Evolutionary conservation across 2,888 invertebrate genomes (phyloP), one percentile per base, ranked within the genome.

Genomic region (Byasa hedistus): DNA sequence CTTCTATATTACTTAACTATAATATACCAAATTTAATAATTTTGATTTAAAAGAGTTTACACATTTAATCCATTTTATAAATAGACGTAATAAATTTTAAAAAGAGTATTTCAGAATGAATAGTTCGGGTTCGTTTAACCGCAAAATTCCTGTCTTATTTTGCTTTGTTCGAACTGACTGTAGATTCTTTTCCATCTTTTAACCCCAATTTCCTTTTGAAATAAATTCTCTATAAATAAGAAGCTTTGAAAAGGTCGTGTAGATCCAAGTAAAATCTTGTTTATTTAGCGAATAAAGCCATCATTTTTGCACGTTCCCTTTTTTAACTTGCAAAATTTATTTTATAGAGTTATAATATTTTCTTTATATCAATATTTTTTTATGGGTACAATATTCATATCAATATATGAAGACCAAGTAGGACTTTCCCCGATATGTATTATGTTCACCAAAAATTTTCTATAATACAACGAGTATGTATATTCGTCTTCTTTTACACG

Each of bases 391-490:
- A n/a, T n/a, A n/a, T n/a, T n/a, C n/a, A n/a, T n/a, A n/a, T n/a
- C n/a, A 27, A 27, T 27, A 27, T 27, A 27, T 5, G 27, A 27
- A 27, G 27, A 4, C 27, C 36, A 36, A 8, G 1, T 1, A 12
- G 39, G 12, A 39, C 12, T 39, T 39, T 15, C 15, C 39, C 2
- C 39, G 86, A 83, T 27, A 27, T 27, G 5, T 27, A 5, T 84
- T 84, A 83, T 84, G 81, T 84, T 82, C 77, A 83, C 83, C 85
- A 86, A 87, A 87, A 86, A 79, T 87, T 83, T 86, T 81, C 83
- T 84, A 86, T 88, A 89, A 88, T 85, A 89, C 86, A 84, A 87
- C 89, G 87, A n/a, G n/a, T n/a, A n/a, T 86, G 88, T 83, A 89
- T 15, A 15, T 15, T 39, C 39, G 12, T 3, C 15, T 39, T 12